These are phyloP conservation scores for Osmerus eperlanus DNA, from an alignment of 2,113 vertebrate species.

Conservation along the genomic window DNA sequence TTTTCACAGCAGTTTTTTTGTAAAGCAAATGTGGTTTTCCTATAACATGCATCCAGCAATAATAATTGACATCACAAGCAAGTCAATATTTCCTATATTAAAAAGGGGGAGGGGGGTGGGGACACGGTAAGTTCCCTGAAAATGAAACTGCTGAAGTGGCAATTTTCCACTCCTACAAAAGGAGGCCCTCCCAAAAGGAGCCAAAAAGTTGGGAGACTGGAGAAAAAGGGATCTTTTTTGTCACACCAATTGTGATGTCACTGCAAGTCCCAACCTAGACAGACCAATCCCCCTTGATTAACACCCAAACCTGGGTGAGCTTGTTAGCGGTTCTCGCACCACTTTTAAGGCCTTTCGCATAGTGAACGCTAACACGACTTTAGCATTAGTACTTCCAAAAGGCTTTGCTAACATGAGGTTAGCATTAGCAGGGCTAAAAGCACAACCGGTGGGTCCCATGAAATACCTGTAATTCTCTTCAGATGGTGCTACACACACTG, in stretches of 20 bases:
- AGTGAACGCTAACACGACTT: not conserved
- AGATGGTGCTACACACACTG: conserved; percentile 66
- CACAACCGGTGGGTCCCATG: conserved; percentile 78
- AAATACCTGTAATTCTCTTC: conserved; percentile 75
- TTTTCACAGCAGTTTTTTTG: conserved; percentile 52
- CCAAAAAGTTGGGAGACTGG: conserved; percentile 14
- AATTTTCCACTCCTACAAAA: conserved; percentile 22
- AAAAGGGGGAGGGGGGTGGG: conserved; percentile 37
- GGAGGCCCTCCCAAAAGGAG: conserved; percentile 17
- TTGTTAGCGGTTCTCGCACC: conserved; percentile 32
- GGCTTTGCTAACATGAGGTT: conserved; percentile 68
- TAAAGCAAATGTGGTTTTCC: conserved; percentile 62
- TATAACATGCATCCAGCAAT: conserved; percentile 60
- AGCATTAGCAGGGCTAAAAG: conserved; percentile 72
- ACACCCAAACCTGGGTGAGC: not conserved
- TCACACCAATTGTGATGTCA: conserved; percentile 6
- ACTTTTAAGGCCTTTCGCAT: conserved; percentile 3
- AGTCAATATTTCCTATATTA: conserved; percentile 56
- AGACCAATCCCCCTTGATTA: conserved; percentile 18
- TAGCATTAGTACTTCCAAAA: not conserved
- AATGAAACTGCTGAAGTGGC: conserved; percentile 58
- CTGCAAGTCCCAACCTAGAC: conserved; percentile 16
- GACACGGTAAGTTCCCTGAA: conserved; percentile 43
- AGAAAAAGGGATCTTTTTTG: conserved; percentile 38
- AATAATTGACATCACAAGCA: conserved; percentile 64